These are phyloP conservation scores for Amblyopsis rosae DNA, from an alignment of 2,113 vertebrate species.

Conservation along the genomic window DNA sequence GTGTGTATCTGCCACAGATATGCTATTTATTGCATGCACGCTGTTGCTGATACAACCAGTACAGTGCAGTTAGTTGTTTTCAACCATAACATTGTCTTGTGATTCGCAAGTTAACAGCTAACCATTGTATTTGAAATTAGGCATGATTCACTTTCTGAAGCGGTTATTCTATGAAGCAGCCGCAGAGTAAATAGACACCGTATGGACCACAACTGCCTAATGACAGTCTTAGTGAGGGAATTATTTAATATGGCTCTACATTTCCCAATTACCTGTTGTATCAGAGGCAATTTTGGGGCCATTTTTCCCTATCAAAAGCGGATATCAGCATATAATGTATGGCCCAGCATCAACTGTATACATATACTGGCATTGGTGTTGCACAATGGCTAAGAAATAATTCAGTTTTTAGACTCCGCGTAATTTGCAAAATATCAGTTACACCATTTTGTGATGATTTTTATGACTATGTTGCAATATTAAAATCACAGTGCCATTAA, in stretches of 20 bases:
- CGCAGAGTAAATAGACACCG: no score
- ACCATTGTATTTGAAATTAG: conserved; percentile 18
- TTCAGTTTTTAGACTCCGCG: conserved; percentile 17
- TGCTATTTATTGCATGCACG: conserved; percentile 8
- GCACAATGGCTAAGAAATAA: conserved; percentile 11
- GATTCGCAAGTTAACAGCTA: conserved; percentile 32
- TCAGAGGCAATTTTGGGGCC: conserved; percentile 35
- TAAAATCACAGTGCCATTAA: background rate
- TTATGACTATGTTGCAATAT: conserved; percentile 8
- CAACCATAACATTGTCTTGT: conserved; percentile 7
- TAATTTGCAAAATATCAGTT: conserved; percentile 30
- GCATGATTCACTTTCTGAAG: background rate
- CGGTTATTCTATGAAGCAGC: background rate
- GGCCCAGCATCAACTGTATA: conserved; percentile 36
- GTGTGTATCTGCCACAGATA: background rate
- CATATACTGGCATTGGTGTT: conserved; percentile 18
- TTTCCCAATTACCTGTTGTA: background rate
- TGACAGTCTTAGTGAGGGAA: conserved; percentile 7
- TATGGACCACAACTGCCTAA: conserved; percentile 24
- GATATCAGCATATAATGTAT: conserved; percentile 37
- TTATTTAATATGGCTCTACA: no score
- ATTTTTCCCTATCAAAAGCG: conserved; percentile 4
- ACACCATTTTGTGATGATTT: conserved; percentile 31
- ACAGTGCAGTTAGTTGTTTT: background rate
- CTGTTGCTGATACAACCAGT: background rate